Evolutionary conservation across 2,797 vertebrate species (phyloP).

Genomic region (Threskiornis aethiopicus): DNA sequence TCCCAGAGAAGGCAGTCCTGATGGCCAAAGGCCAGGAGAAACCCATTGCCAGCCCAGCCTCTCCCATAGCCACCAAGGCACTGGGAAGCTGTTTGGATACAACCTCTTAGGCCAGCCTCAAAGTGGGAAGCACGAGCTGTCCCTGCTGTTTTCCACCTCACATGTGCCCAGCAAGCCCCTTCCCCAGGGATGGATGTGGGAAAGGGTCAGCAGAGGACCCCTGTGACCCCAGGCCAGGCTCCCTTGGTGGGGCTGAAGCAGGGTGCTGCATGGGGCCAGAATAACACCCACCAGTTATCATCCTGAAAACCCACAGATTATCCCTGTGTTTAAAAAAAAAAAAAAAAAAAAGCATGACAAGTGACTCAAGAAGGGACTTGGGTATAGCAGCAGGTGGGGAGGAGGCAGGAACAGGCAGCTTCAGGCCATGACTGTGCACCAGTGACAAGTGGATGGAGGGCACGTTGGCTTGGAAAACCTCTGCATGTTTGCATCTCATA

Average conservation of each 20-base stretch:
- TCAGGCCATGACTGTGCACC: not conserved
- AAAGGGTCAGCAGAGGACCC: not conserved
- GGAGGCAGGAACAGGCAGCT: not conserved
- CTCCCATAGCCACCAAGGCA: not conserved
- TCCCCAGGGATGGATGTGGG: not conserved
- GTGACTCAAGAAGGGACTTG: not conserved
- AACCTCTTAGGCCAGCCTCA: not conserved
- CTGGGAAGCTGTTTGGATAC: not conserved
- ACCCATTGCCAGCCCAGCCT: not conserved
- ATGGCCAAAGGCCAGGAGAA: not conserved
- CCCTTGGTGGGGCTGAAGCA: not conserved
- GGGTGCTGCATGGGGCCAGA: not conserved
- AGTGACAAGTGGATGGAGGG: not conserved
- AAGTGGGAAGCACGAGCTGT: not conserved
- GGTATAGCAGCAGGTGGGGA: not conserved
- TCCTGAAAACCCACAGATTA: not conserved
- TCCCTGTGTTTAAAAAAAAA: not conserved
- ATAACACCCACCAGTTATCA: not conserved
- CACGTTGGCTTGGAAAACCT: not conserved
- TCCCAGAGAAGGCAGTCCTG: rapidly evolving
- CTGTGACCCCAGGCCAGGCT: not conserved
- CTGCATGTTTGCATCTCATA: not conserved
- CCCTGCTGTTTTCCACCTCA: not conserved
- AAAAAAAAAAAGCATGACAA: not conserved
- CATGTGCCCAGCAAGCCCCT: not conserved